Conservation (phyloP, 2,888 invertebrate species). For the Eupithecia vulgata region DNA sequence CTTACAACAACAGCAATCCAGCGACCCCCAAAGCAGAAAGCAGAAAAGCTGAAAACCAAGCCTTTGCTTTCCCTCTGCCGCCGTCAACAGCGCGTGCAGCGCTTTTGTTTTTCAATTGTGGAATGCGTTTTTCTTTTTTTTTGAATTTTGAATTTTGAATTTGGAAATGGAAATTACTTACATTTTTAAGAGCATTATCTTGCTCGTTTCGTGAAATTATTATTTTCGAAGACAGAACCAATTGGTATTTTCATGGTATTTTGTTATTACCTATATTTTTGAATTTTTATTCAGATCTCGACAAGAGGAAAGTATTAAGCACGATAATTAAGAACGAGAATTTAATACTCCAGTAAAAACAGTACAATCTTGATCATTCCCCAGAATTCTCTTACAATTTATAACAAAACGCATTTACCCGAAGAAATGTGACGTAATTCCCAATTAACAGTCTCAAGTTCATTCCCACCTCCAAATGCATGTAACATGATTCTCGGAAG, state of each 20-base stretch:
- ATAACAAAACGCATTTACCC: conserved; percentile 61
- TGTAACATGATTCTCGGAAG: conserved; percentile 68
- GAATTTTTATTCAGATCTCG: not conserved
- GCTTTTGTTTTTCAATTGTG: conserved; percentile 62
- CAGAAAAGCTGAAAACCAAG: conserved; percentile 63
- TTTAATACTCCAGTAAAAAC: conserved; percentile 10
- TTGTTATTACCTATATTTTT: not conserved
- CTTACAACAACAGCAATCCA: conserved; percentile 79
- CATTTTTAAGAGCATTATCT: conserved; percentile 7
- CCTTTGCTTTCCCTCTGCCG: conserved; percentile 73
- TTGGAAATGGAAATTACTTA: conserved; percentile 16
- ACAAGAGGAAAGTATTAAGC: not conserved
- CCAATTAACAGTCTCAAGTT: conserved; percentile 71
- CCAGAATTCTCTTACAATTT: conserved; percentile 49
- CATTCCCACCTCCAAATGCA: conserved; percentile 54
- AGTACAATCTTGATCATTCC: conserved; percentile 31
- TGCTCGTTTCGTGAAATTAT: not conserved
- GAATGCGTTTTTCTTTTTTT: conserved; percentile 23
- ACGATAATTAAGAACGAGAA: conserved; percentile 11
- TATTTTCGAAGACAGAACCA: not conserved
- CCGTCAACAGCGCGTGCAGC: conserved; percentile 63
- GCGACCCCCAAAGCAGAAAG: conserved; percentile 61
- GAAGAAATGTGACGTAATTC: conserved; percentile 52
- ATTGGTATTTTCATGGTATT: not conserved
- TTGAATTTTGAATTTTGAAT: conserved; percentile 13